Base-by-base conservation (phyloP, 1,140 invertebrate species). In the Drosophila ironensis region DNA sequence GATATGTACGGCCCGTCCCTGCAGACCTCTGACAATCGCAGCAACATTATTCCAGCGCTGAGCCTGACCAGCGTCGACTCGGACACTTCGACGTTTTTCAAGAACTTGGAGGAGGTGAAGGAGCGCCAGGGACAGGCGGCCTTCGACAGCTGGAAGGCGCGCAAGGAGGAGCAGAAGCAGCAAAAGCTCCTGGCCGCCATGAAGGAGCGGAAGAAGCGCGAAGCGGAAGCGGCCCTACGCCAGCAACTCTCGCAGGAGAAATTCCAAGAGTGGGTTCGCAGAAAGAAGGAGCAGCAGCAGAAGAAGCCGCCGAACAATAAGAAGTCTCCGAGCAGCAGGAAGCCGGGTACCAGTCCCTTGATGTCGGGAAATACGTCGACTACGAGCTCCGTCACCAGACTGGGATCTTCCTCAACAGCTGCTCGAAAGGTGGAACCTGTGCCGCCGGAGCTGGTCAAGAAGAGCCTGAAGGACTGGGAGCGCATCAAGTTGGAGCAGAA, bases 401-500 rank as follows among this genome's bases (percentile, higher is more conserved):
- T 5, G 0, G 25, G 44, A 4, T 20, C 9, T 2, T 45, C 16
- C 0, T 2, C 4, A n/a, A 5, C 19, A 4, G 28, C 11, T 4
- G n/a, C 12, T 3, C 9, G n/a, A 7, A 5, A 28, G 0, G 16
- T 17, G 2, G 38, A 33, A 11, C 72, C 38, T 2, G 54, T 76
- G 20, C 40, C 52, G 0, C 35, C 68, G 0, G 77, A 81, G 48
- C 27, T 24, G 0, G 33, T 40, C 0, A 48, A 46, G 12, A 51
- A 61, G 9, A 64, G 80, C 3, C 12, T 70, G 4, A 42, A 60
- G 27, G 64, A 74, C 5, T 84, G 80, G 78, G 42, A 86, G n/a
- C 56, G 57, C 6, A 0, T 25, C 3, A 84, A 84, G 56, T 24
- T 7, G 0, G 4, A 48, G 33, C 41, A 86, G 17, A 59, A 74